phyloP scores from a whole-genome alignment of 1,140 invertebrate genomes.

The Mamestra configurata region DNA sequence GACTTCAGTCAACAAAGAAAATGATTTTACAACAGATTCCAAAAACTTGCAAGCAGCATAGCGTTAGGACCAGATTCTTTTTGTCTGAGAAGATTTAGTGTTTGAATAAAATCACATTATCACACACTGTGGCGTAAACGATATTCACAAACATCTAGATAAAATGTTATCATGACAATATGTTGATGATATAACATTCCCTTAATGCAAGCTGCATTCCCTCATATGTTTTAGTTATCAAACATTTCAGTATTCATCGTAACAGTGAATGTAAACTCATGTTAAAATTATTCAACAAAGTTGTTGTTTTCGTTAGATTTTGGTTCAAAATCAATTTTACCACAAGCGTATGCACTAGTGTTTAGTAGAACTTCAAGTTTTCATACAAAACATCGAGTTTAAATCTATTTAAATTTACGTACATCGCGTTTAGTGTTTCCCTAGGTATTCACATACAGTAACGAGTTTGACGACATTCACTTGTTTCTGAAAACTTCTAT shows the following conservation, averaged over 20 bases:
- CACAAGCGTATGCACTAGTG: too few relatives aligned
- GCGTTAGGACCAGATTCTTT: neutral
- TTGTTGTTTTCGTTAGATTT: too few relatives aligned
- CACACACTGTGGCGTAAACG: neutral
- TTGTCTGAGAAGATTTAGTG: neutral
- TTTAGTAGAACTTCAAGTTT: too few relatives aligned
- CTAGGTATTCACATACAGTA: constrained; percentile 14
- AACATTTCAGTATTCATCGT: too few relatives aligned
- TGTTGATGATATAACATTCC: neutral
- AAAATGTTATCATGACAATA: neutral
- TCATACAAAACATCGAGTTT: neutral
- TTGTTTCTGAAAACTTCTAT: constrained; percentile 35
- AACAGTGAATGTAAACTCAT: neutral
- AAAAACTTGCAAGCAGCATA: neutral
- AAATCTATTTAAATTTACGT: constrained; percentile 10
- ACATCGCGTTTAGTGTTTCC: constrained; percentile 20
- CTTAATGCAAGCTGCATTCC: too few relatives aligned
- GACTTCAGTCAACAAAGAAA: too few relatives aligned
- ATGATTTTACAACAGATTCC: too few relatives aligned
- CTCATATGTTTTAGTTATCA: too few relatives aligned
- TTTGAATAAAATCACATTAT: neutral
- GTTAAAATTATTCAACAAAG: neutral
- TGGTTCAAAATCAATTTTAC: neutral
- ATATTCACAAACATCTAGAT: neutral
- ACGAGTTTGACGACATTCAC: constrained; percentile 25